Evolutionary conservation across 2,113 vertebrate species (phyloP).

Genomic region (Canis aureus): DNA sequence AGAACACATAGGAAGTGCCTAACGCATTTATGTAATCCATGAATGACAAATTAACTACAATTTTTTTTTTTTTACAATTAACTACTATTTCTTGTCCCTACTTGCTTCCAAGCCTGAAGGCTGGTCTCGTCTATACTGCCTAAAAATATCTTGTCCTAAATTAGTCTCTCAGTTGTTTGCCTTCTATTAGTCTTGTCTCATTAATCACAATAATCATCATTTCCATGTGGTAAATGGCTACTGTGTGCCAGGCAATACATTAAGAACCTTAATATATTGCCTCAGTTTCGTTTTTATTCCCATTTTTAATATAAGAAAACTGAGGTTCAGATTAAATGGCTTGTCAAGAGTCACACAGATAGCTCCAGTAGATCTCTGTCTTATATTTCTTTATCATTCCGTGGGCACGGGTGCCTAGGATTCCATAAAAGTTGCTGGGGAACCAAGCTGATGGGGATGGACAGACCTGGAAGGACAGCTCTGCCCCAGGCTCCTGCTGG

Average conservation of each 20-base stretch:
- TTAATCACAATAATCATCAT: neutral
- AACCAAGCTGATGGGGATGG: neutral
- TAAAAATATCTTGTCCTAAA: constrained; percentile 8
- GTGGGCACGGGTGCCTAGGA: too few species aligned
- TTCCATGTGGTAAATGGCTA: neutral
- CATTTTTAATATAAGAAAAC: constrained; percentile 14
- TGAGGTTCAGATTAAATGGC: neutral
- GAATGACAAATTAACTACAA: neutral
- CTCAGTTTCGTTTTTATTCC: constrained; percentile 2
- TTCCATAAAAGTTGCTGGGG: neutral
- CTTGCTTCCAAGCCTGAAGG: constrained; percentile 24
- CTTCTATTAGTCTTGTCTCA: neutral
- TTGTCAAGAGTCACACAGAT: neutral
- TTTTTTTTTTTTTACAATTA: neutral
- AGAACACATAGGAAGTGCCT: neutral
- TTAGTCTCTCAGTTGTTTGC: neutral
- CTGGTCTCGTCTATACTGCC: neutral
- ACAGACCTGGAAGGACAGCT: neutral
- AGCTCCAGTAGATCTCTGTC: neutral
- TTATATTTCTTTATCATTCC: neutral
- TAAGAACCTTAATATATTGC: neutral
- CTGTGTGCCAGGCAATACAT: neutral
- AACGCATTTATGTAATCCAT: too few species aligned
- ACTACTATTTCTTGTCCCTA: neutral
- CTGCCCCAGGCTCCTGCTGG: neutral